Percentiles rank a stretch among this genome's conserved stretches.
phyloP scores from a whole-genome alignment of 2,113 vertebrate genomes.

The Dryoscopus gambensis region DNA sequence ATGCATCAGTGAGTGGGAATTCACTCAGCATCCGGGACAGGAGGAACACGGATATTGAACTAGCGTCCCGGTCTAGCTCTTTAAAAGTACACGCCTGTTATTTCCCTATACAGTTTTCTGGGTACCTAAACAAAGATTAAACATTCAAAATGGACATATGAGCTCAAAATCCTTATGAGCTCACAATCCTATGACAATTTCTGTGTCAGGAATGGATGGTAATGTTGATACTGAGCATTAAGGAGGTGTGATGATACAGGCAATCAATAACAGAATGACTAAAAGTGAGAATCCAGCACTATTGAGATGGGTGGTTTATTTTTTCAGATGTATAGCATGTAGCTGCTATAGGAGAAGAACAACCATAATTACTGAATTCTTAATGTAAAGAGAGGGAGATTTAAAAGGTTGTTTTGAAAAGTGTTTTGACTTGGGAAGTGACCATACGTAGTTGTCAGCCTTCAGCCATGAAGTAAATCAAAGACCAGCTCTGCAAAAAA shows the following conservation, averaged over 20 bases:
- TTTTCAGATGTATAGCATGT: background rate
- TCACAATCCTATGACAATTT: background rate
- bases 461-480: background rate
- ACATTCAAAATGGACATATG: background rate
- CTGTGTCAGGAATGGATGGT: too few relatives aligned
- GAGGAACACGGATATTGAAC: background rate
- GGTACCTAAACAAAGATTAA: background rate
- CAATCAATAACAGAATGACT: background rate
- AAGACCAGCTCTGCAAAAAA: background rate
- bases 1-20: too few relatives aligned
- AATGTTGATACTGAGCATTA: rapidly evolving
- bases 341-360: background rate
- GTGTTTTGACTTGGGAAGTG: background rate
- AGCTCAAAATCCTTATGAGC: background rate
- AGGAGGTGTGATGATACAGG: background rate
- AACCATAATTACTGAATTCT: background rate
- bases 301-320: background rate
- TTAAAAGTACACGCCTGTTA: background rate
- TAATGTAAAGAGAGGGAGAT: background rate
- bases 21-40: rapidly evolving
- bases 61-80: rapidly evolving
- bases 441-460: background rate
- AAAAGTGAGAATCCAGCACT: background rate
- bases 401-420: background rate
- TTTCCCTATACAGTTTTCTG: background rate